These are phyloP conservation scores for Caenorhabditis briggsae DNA, from an alignment of 1,140 invertebrate genomes.

Conservation along the genomic window DNA sequence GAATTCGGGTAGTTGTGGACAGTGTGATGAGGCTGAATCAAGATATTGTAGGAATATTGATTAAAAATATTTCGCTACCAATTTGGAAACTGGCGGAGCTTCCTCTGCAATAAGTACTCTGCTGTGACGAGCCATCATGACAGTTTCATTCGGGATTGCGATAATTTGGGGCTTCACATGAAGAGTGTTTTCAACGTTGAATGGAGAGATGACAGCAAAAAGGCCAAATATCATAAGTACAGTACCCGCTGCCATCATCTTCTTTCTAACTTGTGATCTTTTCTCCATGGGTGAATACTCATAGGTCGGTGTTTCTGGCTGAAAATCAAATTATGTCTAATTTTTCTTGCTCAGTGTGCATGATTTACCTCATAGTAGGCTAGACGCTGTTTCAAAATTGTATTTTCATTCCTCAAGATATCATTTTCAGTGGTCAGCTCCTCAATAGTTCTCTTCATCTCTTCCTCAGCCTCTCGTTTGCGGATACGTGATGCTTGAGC, in stretches of 20 bases:
- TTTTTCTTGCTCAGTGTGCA: no score
- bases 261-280: not conserved
- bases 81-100: not conserved
- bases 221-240: conserved; percentile 38
- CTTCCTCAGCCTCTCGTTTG: conserved; percentile 3
- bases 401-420: not conserved
- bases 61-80: not conserved
- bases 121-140: not conserved
- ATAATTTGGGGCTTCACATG: not conserved
- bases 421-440: not conserved
- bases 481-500: conserved; percentile 24
- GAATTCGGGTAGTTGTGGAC: not conserved
- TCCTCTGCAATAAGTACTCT: not conserved
- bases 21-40: not conserved
- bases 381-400: not conserved
- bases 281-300: not conserved
- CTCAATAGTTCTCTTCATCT: not conserved
- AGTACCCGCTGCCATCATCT: conserved; percentile 8
- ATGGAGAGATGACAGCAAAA: conserved; percentile 32
- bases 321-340: not conserved
- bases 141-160: not conserved
- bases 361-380: conserved; percentile 10
- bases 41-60: not conserved
- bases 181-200: not conserved
- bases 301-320: not conserved